Conservation (phyloP, 2,888 invertebrate genomes). For the Philopedon plagiatum region DNA sequence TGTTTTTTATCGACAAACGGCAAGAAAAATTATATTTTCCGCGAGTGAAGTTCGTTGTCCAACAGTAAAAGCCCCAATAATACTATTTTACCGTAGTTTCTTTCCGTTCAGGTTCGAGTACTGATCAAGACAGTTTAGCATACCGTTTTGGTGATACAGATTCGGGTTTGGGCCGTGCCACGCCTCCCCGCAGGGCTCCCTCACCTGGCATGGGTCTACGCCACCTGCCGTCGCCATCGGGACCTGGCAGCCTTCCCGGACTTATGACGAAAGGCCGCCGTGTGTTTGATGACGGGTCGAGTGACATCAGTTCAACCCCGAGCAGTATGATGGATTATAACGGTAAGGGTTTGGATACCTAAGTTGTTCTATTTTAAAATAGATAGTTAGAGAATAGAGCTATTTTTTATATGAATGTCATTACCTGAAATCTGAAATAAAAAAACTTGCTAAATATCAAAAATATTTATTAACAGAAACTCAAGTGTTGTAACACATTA, state of each 20-base stretch:
- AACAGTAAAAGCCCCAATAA: too few species aligned
- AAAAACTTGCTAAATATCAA: too few species aligned
- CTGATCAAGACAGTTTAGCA: conserved; percentile 73
- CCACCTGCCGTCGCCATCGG: conserved; percentile 87
- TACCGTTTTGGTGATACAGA: conserved; percentile 79
- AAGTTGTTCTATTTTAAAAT: too few species aligned
- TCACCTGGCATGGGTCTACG: conserved; percentile 86
- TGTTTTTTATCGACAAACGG: too few species aligned
- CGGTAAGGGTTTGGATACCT: conserved; percentile 72
- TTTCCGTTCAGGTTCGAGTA: conserved; percentile 70
- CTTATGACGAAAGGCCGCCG: conserved; percentile 78
- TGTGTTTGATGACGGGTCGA: conserved; percentile 82
- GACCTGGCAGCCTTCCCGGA: conserved; percentile 86
- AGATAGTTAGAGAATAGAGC: too few species aligned
- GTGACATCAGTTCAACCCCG: conserved; percentile 77
- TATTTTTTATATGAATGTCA: too few species aligned
- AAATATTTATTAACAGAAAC: too few species aligned
- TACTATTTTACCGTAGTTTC: conserved; percentile 5
- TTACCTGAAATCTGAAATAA: too few species aligned
- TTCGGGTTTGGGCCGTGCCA: conserved; percentile 89
- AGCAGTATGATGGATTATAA: conserved; percentile 89
- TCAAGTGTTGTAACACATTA: too few species aligned
- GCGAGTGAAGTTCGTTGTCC: too few species aligned
- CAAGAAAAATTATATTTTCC: too few species aligned
- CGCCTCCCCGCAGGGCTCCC: conserved; percentile 88